phyloP scores from a whole-genome alignment of 2,113 vertebrate genomes.

The Paralichthys olivaceus region DNA sequence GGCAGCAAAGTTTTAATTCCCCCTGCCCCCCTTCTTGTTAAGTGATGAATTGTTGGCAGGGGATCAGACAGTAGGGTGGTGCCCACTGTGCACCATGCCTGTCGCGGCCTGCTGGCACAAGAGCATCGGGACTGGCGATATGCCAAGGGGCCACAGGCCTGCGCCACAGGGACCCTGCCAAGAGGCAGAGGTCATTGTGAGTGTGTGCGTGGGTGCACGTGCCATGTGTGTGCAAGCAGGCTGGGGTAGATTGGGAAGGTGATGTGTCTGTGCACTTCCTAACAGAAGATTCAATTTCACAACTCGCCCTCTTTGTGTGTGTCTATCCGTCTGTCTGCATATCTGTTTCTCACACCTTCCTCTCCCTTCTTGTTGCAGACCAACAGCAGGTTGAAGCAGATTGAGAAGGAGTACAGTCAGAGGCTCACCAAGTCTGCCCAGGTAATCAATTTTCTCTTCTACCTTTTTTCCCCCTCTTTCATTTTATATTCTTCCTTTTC shows the following conservation, averaged over 20 bases:
- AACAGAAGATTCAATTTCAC: constrained; percentile 79
- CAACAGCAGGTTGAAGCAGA: constrained; percentile 89
- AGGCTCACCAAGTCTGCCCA: constrained; percentile 89
- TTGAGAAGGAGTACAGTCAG: constrained; percentile 89
- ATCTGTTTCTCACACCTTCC: constrained; percentile 55
- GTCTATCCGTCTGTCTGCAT: constrained; percentile 59
- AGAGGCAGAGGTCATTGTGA: constrained; percentile 82
- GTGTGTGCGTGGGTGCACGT: constrained; percentile 67
- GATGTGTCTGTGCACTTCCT: constrained; percentile 69
- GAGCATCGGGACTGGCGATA: constrained; percentile 84
- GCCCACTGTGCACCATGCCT: constrained; percentile 75
- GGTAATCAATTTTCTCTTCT: constrained; percentile 84
- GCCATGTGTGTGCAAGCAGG: not conserved
- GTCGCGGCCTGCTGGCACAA: constrained; percentile 87
- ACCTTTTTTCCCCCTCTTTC: constrained; percentile 29
- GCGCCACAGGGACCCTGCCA: constrained; percentile 79
- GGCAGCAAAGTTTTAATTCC: constrained; percentile 70
- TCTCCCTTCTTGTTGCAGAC: constrained; percentile 83
- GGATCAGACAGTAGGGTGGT: constrained; percentile 86
- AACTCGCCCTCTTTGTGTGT: constrained; percentile 51
- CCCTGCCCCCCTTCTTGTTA: constrained; percentile 84
- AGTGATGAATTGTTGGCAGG: constrained; percentile 93
- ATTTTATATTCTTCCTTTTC: constrained; percentile 47
- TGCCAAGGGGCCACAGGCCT: constrained; percentile 85
- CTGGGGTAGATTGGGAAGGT: constrained; percentile 19